Evolutionary conservation across 2,113 vertebrate species (phyloP), one percentile per base, ranked within the genome.

Genomic region (Arothron firmamentum): DNA sequence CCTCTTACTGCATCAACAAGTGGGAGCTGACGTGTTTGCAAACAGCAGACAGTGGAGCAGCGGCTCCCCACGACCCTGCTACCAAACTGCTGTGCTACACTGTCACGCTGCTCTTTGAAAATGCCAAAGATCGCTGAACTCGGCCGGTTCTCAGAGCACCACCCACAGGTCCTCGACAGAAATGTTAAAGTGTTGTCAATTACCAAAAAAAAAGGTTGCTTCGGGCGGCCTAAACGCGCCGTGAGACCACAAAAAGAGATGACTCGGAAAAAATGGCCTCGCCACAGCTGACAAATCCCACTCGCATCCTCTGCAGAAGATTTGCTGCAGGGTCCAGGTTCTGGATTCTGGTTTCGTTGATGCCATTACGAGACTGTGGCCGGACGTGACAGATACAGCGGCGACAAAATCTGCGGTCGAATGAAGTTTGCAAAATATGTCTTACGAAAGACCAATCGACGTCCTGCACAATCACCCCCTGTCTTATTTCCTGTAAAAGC

Each of bases 401-500:
- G 42, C 19, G 52, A 34, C 31, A 31, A 6, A 59, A 53, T 0
- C 78, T 57, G 13, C 52, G 28, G 13, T 34, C 8, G 52, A 62
- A 34, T 56, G 56, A 60, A 56, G 52, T 28, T 41, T 69, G 65
- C 48, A 67, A 28, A 45, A 34, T 21, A 55, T 59, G 52, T 65
- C 10, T 63, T 19, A 25, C 54, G 62, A 6, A 46, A 67, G 21
- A 67, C 62, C 51, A 51, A 75, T 67, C 58, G 28, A 48, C 62
- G 59, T 77, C 82, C 84, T 88, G 81, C 81, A 77, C 80, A 81
- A 86, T 81, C 80, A 75, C 68, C 66, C 59, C 57, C 64, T 19
- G 67, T 74, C 80, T 74, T 46, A 70, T 81, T 89, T 90, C 87
- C 88, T 89, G 88, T 82, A 79, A 54, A 45, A 74, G 77, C 87